Base-by-base conservation (phyloP, 2,888 invertebrate genomes). In the Phania funesta region DNA sequence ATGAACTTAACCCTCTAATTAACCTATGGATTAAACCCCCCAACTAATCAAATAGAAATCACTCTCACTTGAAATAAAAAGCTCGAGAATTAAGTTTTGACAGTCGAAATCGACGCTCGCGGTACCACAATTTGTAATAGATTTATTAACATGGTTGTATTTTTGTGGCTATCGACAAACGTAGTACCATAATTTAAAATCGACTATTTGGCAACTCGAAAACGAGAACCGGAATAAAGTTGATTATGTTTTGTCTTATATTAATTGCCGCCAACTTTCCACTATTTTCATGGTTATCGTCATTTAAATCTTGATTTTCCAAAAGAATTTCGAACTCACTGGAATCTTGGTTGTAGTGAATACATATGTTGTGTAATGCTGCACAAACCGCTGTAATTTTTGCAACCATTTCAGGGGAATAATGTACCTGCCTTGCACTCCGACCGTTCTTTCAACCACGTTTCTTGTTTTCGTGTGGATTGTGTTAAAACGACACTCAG, bases 401-500 rank as follows among this genome's bases (percentile, higher is more conserved):
- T n/a, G n/a, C n/a, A n/a, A n/a, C n/a, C n/a, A n/a, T n/a, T n/a
- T n/a, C n/a, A n/a, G n/a, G n/a, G n/a, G n/a, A n/a, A n/a, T 41
- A 11, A 11, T 41, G 11, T n/a, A n/a, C n/a, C n/a, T n/a, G n/a
- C n/a, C n/a, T n/a, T n/a, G n/a, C n/a, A n/a, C n/a, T n/a, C n/a
- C n/a, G 48, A 64, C 35, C 5, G 38, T 41, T 60, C 60, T 35
- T 60, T 60, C 60, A 4, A 60, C 35, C 24, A 38, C 24, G 13
- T 24, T 50, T 35, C 50, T 32, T 50, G 50, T 67, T 24, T 11
- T 18, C 22, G 48, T 50, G 35, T 67, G 65, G 32, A 50, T 50
- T 50, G 50, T 50, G 50, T 67, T 67, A 44, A 50, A 67, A 20
- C 65, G 48, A 32, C 50, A 29, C 26, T 67, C 65, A 35, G 65